A percentile compares a stretch with the other conserved stretches of the same genome.
Evolutionary conservation across 2,797 vertebrate genomes (phyloP).

Genomic region (Catostomus latipinnis): DNA sequence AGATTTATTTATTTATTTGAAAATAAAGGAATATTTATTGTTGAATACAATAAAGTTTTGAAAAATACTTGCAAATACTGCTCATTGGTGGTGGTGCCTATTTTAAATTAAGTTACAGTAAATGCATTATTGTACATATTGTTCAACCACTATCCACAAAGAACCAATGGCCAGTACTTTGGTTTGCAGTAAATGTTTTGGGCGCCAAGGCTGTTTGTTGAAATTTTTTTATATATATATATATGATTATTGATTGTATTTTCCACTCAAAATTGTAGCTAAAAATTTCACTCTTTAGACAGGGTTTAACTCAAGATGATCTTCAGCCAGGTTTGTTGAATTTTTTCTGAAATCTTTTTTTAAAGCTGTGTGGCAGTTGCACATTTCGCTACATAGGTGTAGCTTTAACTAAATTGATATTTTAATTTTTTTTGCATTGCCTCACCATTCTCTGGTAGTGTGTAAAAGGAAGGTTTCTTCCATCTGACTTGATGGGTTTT

Average conservation of each 20-base stretch:
- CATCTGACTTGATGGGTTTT: neutral
- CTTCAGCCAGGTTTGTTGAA: neutral
- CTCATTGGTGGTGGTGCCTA: neutral
- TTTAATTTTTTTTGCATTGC: no score
- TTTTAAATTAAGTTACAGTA: slow-evolving; percentile 19
- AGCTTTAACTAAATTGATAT: neutral
- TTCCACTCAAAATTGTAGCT: neutral
- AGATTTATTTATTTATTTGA: slow-evolving; percentile 14
- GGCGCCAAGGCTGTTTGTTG: neutral
- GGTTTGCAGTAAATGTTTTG: neutral
- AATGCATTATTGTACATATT: slow-evolving; percentile 13
- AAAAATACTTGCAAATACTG: slow-evolving; percentile 5
- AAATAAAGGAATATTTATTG: slow-evolving; percentile 13
- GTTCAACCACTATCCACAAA: slow-evolving; percentile 6
- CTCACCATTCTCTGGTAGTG: no score
- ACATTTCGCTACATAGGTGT: neutral
- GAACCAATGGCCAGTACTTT: neutral
- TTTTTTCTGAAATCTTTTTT: neutral
- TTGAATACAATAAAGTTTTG: neutral
- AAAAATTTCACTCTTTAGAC: neutral
- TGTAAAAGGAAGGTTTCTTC: no score
- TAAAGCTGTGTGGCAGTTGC: neutral
- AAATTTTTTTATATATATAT: neutral
- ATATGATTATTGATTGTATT: neutral
- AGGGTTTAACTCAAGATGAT: neutral